Percentiles rank a stretch among this genome's conserved stretches.
Evolutionary conservation across 2,797 vertebrate genomes (phyloP).

Genomic region (Bovichtus diacanthus): DNA sequence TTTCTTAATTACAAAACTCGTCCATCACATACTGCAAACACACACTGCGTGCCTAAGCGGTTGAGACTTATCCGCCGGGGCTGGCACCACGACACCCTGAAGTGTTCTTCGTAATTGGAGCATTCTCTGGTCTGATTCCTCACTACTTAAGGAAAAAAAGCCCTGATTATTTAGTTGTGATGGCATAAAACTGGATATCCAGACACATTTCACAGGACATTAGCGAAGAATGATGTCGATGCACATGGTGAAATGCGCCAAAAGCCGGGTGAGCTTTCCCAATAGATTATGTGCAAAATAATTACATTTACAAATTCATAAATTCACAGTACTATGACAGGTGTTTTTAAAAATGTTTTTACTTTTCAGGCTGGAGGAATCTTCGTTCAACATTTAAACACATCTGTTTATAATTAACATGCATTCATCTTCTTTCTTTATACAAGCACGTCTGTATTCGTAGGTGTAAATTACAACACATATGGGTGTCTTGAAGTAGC

Average conservation of each 20-base stretch:
- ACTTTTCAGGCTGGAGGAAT: not conserved
- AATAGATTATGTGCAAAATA: not conserved
- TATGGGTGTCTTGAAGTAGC: not conserved
- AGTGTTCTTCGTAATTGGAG: constrained; percentile 3
- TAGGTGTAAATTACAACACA: not conserved
- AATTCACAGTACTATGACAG: not conserved
- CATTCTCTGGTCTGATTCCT: constrained; percentile 13
- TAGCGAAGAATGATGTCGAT: not conserved
- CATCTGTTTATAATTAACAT: not conserved
- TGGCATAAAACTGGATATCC: not conserved
- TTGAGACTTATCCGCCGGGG: not conserved
- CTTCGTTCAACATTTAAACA: not conserved
- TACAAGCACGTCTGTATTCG: not conserved
- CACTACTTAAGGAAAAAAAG: not conserved
- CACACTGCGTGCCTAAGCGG: not conserved
- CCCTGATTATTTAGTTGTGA: not conserved
- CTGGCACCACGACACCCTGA: not conserved
- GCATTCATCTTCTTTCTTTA: not conserved
- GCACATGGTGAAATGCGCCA: not conserved
- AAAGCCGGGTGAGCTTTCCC: not conserved
- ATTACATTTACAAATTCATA: not conserved
- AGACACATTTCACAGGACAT: not conserved
- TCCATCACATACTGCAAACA: not conserved
- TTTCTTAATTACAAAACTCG: constrained; percentile 18
- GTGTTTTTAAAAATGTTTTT: not conserved